Conservation (phyloP, 2,888 invertebrate genomes). For the Phyllotreta cruciferae region DNA sequence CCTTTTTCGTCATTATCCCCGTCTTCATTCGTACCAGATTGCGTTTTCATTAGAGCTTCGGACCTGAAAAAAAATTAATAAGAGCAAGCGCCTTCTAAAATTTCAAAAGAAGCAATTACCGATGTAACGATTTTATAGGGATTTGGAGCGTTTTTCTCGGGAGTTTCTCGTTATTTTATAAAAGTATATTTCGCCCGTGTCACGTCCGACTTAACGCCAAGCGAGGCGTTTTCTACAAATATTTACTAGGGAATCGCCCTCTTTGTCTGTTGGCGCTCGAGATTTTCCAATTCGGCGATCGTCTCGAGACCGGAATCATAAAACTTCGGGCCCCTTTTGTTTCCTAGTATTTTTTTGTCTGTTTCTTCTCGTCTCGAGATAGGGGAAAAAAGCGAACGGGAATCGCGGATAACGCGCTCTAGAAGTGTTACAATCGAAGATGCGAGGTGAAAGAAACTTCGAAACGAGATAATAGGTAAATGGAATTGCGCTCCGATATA, state of each 20-base stretch:
- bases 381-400: not conserved
- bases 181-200: constrained; percentile 38
- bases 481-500: not conserved
- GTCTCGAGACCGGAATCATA: constrained; percentile 43
- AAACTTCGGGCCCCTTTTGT: constrained; percentile 40
- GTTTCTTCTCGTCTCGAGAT: constrained; percentile 18
- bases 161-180: constrained; percentile 40
- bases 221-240: constrained; percentile 45
- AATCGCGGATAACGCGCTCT: constrained; percentile 20
- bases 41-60: no score
- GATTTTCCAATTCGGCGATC: constrained; percentile 48
- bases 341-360: constrained; percentile 13
- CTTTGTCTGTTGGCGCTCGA: constrained; percentile 47
- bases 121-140: no score
- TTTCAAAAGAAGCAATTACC: no score
- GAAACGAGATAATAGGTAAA: constrained; percentile 9
- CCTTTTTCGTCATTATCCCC: no score
- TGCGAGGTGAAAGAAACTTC: constrained; percentile 5
- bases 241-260: constrained; percentile 47
- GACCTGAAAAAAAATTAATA: no score
- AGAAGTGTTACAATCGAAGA: constrained; percentile 7
- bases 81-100: no score
- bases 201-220: constrained; percentile 44
- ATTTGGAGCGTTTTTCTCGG: constrained; percentile 23
- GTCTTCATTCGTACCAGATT: no score